Evolutionary conservation across 2,113 vertebrate species (phyloP).

Genomic region (Ceuthmochares aereus): DNA sequence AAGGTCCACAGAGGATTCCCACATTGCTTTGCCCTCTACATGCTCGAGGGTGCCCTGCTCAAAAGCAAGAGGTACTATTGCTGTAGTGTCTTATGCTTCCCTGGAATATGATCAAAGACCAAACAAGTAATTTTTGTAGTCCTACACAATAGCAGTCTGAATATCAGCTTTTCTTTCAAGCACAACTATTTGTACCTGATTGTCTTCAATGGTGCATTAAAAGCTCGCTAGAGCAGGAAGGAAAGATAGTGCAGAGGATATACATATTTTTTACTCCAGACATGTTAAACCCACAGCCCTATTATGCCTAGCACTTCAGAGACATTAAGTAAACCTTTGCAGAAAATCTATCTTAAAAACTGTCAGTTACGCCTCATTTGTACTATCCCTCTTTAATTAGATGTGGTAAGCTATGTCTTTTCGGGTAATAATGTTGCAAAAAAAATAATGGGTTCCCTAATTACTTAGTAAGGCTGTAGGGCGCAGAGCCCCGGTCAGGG

Average conservation of each 20-base stretch:
- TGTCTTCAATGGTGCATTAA: background rate
- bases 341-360: conserved; percentile 32
- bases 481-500: background rate
- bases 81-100: background rate
- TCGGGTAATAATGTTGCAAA: background rate
- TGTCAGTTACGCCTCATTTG: background rate
- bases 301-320: conserved; percentile 20
- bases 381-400: background rate
- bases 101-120: conserved; percentile 2
- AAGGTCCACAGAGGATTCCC: background rate
- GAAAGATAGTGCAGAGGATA: background rate
- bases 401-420: background rate
- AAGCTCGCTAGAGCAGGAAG: conserved; percentile 8
- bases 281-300: background rate
- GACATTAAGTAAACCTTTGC: conserved; percentile 21
- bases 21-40: background rate
- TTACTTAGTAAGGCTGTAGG: background rate
- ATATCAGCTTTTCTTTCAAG: conserved; percentile 25
- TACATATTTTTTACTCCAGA: background rate
- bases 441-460: background rate
- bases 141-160: background rate
- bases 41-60: background rate
- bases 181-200: background rate
- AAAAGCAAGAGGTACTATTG: background rate
- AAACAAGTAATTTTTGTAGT: background rate